A percentile compares a stretch with the other conserved stretches of the same genome.
These are phyloP conservation scores for Cerceris rybyensis DNA, from an alignment of 2,888 invertebrate species.

Conservation along the genomic window DNA sequence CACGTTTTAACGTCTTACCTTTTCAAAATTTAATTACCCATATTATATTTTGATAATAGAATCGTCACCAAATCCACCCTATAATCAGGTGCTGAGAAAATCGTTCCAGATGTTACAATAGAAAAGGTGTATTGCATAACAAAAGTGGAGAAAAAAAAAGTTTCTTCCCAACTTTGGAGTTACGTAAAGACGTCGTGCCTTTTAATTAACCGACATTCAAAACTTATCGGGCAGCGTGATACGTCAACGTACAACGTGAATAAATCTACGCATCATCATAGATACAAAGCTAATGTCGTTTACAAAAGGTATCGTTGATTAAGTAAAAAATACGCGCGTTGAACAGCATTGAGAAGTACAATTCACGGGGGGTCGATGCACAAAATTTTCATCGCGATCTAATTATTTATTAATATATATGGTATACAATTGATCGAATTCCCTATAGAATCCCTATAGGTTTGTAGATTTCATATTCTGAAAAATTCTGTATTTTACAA, in stretches of 20 bases:
- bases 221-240: conserved; percentile 7
- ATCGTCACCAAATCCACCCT: no score
- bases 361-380: conserved; percentile 17
- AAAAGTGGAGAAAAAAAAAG: background rate
- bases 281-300: conserved; percentile 19
- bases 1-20: background rate
- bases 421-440: conserved; percentile 21
- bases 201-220: background rate
- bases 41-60: no score
- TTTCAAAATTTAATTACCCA: no score
- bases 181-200: no score
- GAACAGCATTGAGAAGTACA: conserved; percentile 16
- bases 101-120: background rate
- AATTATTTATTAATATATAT: conserved; percentile 16
- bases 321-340: conserved; percentile 29
- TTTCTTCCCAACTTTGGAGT: background rate
- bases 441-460: conserved; percentile 8
- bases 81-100: background rate
- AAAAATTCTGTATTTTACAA: conserved; percentile 3
- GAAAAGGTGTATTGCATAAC: background rate
- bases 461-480: conserved; percentile 2
- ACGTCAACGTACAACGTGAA: conserved; percentile 22
- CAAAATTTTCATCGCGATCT: conserved; percentile 7
- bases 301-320: conserved; percentile 23
- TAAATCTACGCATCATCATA: conserved; percentile 39